phyloP scores from a whole-genome alignment of 2,113 vertebrate genomes.

The Notothenia rossii region DNA sequence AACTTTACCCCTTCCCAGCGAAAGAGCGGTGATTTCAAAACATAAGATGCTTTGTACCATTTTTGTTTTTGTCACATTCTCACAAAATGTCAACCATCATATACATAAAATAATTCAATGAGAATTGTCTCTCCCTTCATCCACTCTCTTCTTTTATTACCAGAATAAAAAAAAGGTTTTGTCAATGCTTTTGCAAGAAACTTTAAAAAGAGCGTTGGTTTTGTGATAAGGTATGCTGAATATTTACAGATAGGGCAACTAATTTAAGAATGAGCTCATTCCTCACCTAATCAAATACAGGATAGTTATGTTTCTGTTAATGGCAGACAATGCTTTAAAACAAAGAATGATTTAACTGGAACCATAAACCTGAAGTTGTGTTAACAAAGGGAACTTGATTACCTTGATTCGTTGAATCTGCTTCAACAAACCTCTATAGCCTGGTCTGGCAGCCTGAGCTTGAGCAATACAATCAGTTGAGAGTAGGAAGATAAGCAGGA shows the following conservation, averaged over 20 bases:
- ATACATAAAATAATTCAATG: neutral
- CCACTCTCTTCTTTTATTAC: neutral
- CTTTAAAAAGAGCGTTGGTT: neutral
- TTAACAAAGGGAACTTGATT: slow-evolving; percentile 5
- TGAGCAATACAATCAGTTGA: neutral
- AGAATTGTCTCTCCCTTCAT: slow-evolving; percentile 2
- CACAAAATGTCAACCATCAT: neutral
- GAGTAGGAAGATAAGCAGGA: slow-evolving; percentile 36
- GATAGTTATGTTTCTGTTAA: neutral
- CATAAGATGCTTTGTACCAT: neutral
- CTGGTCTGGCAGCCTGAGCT: neutral
- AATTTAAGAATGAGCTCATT: neutral
- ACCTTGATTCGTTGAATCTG: slow-evolving; percentile 7
- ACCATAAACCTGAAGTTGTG: neutral
- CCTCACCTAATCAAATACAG: neutral
- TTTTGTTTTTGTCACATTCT: neutral
- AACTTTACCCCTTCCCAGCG: neutral
- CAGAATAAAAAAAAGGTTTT: neutral
- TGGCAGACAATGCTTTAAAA: slow-evolving; percentile 10
- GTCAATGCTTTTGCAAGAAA: neutral
- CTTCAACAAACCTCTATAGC: slow-evolving; percentile 11
- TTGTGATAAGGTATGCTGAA: neutral
- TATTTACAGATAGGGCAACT: neutral
- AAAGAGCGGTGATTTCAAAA: neutral
- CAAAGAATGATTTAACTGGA: neutral